These are phyloP conservation scores for Clamator glandarius DNA, from an alignment of 2,797 vertebrate genomes.

Conservation along the genomic window DNA sequence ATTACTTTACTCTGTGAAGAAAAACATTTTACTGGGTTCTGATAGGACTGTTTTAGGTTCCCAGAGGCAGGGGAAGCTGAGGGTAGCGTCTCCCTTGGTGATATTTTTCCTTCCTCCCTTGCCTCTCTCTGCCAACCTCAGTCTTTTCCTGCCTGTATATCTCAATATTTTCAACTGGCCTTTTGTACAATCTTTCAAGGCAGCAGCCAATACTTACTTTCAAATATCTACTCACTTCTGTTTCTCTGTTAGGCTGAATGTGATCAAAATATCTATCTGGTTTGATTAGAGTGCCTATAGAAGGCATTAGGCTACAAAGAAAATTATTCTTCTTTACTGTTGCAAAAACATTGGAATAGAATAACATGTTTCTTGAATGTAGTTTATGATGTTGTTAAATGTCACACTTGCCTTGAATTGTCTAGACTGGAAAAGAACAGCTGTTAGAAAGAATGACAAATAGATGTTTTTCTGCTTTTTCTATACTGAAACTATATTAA, in stretches of 20 bases:
- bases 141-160: background rate
- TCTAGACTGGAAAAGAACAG: constrained; percentile 42
- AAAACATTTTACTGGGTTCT: background rate
- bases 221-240: background rate
- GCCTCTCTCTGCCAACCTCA: background rate
- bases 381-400: constrained; percentile 44
- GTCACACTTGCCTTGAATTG: constrained; percentile 45
- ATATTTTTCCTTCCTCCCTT: background rate
- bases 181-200: background rate
- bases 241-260: background rate
- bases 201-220: background rate
- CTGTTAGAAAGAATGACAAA: constrained; percentile 39
- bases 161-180: background rate
- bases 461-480: constrained; percentile 26
- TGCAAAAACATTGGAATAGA: background rate
- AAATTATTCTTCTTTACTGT: constrained; percentile 1
- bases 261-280: background rate
- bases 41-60: background rate
- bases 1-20: background rate
- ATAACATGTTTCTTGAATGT: background rate
- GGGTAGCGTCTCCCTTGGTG: background rate
- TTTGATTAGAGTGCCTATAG: background rate
- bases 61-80: accelerated
- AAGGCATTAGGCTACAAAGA: background rate
- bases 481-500: constrained; percentile 23